A percentile compares a stretch with the other conserved stretches of the same genome.
Evolutionary conservation across 2,113 vertebrate species (phyloP).

Genomic region (Engystomops pustulosus): DNA sequence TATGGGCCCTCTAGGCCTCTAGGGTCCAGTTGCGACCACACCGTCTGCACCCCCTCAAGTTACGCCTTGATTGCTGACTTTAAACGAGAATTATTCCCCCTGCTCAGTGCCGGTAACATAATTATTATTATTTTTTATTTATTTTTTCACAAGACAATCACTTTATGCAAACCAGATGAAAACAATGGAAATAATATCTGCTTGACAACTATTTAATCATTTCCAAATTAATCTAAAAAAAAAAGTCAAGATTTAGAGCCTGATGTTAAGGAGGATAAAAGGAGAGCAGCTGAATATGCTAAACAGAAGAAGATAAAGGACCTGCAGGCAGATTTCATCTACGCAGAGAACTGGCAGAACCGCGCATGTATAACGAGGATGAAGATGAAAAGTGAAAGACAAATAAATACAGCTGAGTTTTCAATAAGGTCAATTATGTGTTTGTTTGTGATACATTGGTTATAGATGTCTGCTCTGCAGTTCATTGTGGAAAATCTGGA

Average conservation of each 20-base stretch:
- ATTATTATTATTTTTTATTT: not conserved
- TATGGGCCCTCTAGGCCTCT: no score
- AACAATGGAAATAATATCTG: constrained; percentile 1
- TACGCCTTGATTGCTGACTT: no score
- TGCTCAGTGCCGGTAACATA: no score
- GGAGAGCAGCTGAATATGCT: constrained; percentile 21
- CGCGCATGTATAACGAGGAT: constrained; percentile 45
- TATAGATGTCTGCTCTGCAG: constrained; percentile 37
- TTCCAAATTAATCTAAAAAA: constrained; percentile 36
- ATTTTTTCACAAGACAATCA: not conserved
- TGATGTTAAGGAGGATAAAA: constrained; percentile 31
- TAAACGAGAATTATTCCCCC: no score
- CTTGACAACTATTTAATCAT: constrained; percentile 17
- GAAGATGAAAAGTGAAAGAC: constrained; percentile 47
- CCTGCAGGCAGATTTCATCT: constrained; percentile 42
- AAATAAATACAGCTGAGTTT: constrained; percentile 45
- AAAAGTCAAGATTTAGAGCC: constrained; percentile 28
- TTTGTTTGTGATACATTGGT: constrained; percentile 46
- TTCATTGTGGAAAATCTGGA: not conserved
- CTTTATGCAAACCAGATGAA: not conserved
- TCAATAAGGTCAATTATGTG: constrained; percentile 54
- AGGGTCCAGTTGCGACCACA: no score
- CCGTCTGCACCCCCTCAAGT: no score
- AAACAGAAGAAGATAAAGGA: constrained; percentile 29
- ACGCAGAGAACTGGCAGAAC: not conserved